Percentiles rank a stretch among this genome's conserved stretches.
Evolutionary conservation across 2,113 vertebrate species (phyloP).

Genomic region (Clinocottus analis): DNA sequence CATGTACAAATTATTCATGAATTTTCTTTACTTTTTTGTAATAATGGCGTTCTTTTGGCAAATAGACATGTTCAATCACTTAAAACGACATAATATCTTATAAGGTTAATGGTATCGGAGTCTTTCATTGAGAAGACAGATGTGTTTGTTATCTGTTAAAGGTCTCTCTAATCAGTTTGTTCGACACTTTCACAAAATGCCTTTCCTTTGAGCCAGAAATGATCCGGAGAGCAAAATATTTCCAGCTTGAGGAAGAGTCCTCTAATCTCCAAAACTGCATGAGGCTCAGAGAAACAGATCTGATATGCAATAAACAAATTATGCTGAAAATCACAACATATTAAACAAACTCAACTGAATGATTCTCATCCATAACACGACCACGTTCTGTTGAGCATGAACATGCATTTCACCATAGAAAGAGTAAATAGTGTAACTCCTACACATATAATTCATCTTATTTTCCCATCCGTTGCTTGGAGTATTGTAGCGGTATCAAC

Average conservation of each 20-base stretch:
- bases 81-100: conserved; percentile 5
- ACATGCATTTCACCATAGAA: neutral
- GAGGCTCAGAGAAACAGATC: neutral
- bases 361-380: neutral
- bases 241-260: conserved; percentile 4
- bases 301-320: neutral
- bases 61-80: neutral
- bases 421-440: neutral
- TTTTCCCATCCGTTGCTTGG: neutral
- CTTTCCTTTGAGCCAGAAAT: conserved; percentile 23
- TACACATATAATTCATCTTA: neutral
- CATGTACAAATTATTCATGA: neutral
- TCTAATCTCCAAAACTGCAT: conserved; percentile 16
- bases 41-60: neutral
- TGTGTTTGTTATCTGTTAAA: conserved; percentile 25
- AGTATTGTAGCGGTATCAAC: neutral
- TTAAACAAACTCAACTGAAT: neutral
- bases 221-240: conserved; percentile 13
- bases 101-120: conserved; percentile 7
- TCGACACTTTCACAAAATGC: conserved; percentile 11
- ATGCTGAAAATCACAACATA: neutral
- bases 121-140: neutral
- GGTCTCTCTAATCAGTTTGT: conserved; percentile 24
- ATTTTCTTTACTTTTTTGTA: conserved; percentile 10
- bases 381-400: neutral